Evolutionary conservation across 2,113 vertebrate genomes (phyloP).

Genomic region (Himantopus leucocephalus): DNA sequence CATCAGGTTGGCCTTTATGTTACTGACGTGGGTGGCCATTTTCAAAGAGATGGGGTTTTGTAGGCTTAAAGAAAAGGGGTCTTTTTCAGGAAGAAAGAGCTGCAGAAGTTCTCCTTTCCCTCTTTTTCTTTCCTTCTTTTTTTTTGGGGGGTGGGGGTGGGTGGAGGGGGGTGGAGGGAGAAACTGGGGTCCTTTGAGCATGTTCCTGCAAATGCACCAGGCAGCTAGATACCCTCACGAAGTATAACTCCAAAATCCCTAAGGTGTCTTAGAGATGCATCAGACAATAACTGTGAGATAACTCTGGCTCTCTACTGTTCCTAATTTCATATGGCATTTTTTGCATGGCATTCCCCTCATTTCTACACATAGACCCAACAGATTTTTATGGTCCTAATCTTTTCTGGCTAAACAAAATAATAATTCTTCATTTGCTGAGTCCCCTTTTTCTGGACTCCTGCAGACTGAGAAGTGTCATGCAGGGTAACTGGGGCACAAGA

Average conservation of each 20-base stretch:
- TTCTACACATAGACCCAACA: neutral
- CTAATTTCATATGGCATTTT: neutral
- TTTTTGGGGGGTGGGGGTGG: neutral
- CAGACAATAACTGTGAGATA: neutral
- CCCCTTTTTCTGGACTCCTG: neutral
- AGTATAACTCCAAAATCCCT: neutral
- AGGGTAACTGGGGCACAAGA: neutral
- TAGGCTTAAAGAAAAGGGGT: neutral
- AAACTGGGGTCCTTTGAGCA: neutral
- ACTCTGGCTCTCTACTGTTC: neutral
- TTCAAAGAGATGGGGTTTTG: neutral
- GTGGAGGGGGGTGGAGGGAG: rapidly evolving
- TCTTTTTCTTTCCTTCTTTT: neutral
- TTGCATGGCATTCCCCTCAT: neutral
- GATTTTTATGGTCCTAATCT: neutral
- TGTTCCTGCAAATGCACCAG: neutral
- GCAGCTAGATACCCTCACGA: neutral
- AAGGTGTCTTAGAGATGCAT: neutral
- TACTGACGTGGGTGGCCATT: neutral
- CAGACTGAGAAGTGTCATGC: neutral
- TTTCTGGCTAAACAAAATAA: neutral
- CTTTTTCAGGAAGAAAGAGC: neutral
- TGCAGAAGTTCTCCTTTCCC: neutral
- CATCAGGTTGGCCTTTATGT: neutral
- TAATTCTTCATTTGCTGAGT: neutral